Percentiles rank a stretch among this genome's conserved stretches.
phyloP scores from a whole-genome alignment of 2,797 vertebrate genomes.

The Adelosebastes latens region DNA sequence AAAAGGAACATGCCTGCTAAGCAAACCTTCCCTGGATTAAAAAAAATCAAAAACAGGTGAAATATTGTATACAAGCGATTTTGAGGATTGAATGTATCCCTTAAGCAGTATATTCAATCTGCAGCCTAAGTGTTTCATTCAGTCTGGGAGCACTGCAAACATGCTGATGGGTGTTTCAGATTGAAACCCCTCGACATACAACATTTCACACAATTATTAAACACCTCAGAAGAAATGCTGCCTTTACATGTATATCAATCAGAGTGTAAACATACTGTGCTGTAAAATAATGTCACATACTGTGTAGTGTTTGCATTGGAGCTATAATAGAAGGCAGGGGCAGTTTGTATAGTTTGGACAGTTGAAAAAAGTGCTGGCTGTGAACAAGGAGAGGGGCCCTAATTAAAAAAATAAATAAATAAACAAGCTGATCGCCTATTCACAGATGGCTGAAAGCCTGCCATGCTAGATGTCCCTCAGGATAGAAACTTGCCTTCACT shows the following conservation, averaged over 20 bases:
- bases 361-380: conserved; percentile 24
- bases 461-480: conserved; percentile 74
- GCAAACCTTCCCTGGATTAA: conserved; percentile 6
- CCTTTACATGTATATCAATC: not conserved
- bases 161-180: conserved; percentile 5
- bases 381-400: conserved; percentile 33
- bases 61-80: conserved; percentile 2
- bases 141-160: not conserved
- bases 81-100: not conserved
- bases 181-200: not conserved
- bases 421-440: conserved; percentile 51
- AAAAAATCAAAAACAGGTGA: not conserved
- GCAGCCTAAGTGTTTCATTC: conserved; percentile 6
- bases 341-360: conserved; percentile 21
- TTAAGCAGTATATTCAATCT: not conserved
- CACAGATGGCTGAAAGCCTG: conserved; percentile 77
- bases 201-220: not conserved
- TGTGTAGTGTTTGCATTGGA: not conserved
- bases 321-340: not conserved
- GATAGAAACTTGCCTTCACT: conserved; percentile 60
- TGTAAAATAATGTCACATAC: not conserved
- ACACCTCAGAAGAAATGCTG: not conserved
- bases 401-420: conserved; percentile 73
- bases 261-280: not conserved
- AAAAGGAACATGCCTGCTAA: conserved; percentile 7